Percentiles rank a stretch among this genome's conserved stretches.
Evolutionary conservation across 2,113 vertebrate genomes (phyloP).

Genomic region (Saccopteryx leptura): DNA sequence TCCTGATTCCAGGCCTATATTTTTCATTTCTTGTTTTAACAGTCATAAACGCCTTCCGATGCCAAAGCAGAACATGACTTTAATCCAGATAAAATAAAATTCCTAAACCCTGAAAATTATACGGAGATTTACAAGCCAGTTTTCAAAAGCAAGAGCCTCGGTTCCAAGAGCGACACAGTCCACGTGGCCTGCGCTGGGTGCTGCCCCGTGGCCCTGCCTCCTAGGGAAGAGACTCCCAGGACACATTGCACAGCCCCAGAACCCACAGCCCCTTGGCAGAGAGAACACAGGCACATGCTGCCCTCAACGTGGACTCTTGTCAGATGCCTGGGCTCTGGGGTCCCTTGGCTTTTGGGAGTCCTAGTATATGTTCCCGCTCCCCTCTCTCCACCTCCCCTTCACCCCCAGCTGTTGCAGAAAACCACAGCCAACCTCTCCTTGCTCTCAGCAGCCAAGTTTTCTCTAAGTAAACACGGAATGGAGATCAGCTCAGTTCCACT

Average conservation of each 20-base stretch:
- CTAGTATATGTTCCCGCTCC: slow-evolving; percentile 81
- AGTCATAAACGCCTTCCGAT: slow-evolving; percentile 86
- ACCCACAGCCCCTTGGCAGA: background rate
- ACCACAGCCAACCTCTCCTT: slow-evolving; percentile 71
- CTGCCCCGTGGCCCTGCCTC: slow-evolving; percentile 59
- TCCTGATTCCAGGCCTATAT: slow-evolving; percentile 83
- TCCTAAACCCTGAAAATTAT: slow-evolving; percentile 84
- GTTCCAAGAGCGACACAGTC: slow-evolving; percentile 82
- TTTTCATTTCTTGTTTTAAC: slow-evolving; percentile 87
- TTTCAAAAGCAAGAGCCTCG: slow-evolving; percentile 78
- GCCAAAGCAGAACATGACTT: slow-evolving; percentile 87
- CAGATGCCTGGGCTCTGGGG: slow-evolving; percentile 49
- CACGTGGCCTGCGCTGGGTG: slow-evolving; percentile 50
- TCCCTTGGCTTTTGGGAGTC: slow-evolving; percentile 67
- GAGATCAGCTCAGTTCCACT: slow-evolving; percentile 53
- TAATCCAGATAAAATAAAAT: slow-evolving; percentile 89
- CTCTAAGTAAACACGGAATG: slow-evolving; percentile 77
- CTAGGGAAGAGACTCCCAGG: background rate
- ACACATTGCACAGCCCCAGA: background rate
- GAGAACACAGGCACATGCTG: background rate
- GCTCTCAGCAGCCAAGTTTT: slow-evolving; percentile 74
- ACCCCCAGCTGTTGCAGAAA: slow-evolving; percentile 78
- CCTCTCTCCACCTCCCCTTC: background rate
- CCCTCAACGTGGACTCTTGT: slow-evolving; percentile 10
- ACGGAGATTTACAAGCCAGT: slow-evolving; percentile 84